Evolutionary conservation across 2,797 vertebrate genomes (phyloP).

Genomic region (Zenarchopterus dispar): DNA sequence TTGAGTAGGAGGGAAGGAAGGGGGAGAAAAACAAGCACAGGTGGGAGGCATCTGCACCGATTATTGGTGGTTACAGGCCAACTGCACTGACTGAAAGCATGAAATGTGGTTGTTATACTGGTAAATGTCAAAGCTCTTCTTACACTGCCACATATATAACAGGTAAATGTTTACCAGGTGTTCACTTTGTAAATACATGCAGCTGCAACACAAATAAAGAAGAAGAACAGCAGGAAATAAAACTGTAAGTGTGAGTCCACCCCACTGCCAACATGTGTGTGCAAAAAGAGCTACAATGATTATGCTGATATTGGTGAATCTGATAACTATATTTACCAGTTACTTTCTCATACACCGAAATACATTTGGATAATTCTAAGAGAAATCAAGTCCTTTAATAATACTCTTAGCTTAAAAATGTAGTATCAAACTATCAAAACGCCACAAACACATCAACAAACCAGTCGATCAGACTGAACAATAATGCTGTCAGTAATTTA

Average conservation of each 20-base stretch:
- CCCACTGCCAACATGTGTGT: too few species aligned
- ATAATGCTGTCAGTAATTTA: too few species aligned
- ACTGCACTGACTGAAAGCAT: constrained; percentile 33
- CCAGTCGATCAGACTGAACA: too few species aligned
- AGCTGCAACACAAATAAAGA: constrained; percentile 2
- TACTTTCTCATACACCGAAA: neutral
- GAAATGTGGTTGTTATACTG: constrained; percentile 31
- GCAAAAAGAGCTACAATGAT: too few species aligned
- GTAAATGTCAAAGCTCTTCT: constrained; percentile 45
- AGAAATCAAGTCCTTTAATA: too few species aligned
- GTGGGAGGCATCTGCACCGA: constrained; percentile 51
- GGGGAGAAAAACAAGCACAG: constrained; percentile 14
- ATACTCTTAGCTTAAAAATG: too few species aligned
- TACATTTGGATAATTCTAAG: too few species aligned
- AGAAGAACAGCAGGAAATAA: neutral
- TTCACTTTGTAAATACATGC: constrained; percentile 19
- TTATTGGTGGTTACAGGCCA: constrained; percentile 54
- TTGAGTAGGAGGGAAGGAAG: constrained; percentile 47
- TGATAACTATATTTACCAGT: neutral
- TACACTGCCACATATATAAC: constrained; percentile 14
- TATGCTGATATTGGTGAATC: neutral
- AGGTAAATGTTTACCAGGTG: neutral
- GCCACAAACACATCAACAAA: too few species aligned
- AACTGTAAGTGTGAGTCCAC: neutral
- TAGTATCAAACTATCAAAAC: too few species aligned